A percentile compares a stretch with the other conserved stretches of the same genome.
phyloP scores from a whole-genome alignment of 1,140 invertebrate genomes.

The Maniola jurtina region DNA sequence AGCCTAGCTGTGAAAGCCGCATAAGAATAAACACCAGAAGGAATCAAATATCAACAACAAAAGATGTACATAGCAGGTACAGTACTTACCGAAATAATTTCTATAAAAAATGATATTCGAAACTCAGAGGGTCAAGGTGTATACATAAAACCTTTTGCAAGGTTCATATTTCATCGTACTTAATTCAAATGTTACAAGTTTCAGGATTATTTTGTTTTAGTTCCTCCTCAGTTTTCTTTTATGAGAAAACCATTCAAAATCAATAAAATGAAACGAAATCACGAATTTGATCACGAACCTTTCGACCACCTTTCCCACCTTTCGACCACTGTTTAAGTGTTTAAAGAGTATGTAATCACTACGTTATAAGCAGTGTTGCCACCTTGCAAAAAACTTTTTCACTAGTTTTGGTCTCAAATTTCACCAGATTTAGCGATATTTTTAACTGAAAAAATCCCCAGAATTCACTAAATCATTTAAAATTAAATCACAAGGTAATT shows the following conservation, averaged over 20 bases:
- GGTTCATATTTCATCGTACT: slow-evolving; percentile 41
- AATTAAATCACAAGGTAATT: too few species aligned
- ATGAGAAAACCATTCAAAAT: slow-evolving; percentile 40
- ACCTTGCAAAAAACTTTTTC: too few species aligned
- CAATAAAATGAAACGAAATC: slow-evolving; percentile 50
- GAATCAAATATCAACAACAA: not conserved
- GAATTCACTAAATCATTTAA: too few species aligned
- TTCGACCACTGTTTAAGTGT: too few species aligned
- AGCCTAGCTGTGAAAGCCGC: not conserved
- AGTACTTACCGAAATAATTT: slow-evolving; percentile 7
- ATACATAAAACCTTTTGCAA: slow-evolving; percentile 36
- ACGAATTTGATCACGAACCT: not conserved
- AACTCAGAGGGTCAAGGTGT: slow-evolving; percentile 49
- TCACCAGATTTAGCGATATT: too few species aligned
- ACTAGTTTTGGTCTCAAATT: too few species aligned
- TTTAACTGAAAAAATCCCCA: too few species aligned
- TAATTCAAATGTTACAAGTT: slow-evolving; percentile 17
- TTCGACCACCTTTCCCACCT: too few species aligned
- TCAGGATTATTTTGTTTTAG: slow-evolving; percentile 17
- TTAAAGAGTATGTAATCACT: too few species aligned
- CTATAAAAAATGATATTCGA: slow-evolving; percentile 15
- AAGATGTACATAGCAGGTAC: not conserved
- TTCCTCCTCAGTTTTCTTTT: slow-evolving; percentile 36
- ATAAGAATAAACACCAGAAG: not conserved
- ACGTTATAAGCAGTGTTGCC: too few species aligned